Conservation (phyloP, 2,797 vertebrate genomes). For the Onychomys leucogaster region DNA sequence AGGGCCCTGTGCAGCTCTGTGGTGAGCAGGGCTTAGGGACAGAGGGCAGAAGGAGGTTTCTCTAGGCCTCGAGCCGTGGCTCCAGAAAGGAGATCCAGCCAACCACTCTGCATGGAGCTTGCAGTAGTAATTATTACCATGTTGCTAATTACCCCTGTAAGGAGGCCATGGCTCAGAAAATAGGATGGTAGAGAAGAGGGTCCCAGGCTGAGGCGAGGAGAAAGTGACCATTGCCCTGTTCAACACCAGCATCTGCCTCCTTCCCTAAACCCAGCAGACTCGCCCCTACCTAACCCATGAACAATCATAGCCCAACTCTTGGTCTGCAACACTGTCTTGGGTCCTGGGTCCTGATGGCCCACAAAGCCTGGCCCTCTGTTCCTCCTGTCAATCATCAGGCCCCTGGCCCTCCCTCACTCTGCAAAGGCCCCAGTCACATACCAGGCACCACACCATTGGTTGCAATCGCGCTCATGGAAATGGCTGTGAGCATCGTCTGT, state of each 20-base stretch:
- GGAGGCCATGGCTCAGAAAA: constrained; percentile 60
- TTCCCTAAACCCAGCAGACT: background rate
- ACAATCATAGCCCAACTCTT: background rate
- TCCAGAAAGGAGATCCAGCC: constrained; percentile 25
- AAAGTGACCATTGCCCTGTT: background rate
- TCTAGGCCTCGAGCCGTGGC: background rate
- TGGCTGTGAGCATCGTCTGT: constrained; percentile 99
- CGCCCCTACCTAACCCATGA: background rate
- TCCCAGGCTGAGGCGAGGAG: background rate
- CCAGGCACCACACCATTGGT: constrained; percentile 99
- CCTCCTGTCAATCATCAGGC: background rate
- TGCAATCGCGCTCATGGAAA: constrained; percentile 99
- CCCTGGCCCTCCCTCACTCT: background rate
- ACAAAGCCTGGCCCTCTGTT: background rate
- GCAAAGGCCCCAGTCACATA: constrained; percentile 84
- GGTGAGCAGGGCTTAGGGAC: background rate
- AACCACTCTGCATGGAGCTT: constrained; percentile 32
- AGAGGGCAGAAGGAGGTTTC: background rate
- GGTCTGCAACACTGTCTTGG: background rate
- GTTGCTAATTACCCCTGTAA: constrained; percentile 72
- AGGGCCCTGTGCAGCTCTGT: background rate
- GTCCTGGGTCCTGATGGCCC: background rate
- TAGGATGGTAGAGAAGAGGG: background rate
- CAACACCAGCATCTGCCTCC: background rate
- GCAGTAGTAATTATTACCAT: constrained; percentile 68